Base-by-base conservation (phyloP, 2,888 invertebrate genomes). In the Dasypogon diadema region DNA sequence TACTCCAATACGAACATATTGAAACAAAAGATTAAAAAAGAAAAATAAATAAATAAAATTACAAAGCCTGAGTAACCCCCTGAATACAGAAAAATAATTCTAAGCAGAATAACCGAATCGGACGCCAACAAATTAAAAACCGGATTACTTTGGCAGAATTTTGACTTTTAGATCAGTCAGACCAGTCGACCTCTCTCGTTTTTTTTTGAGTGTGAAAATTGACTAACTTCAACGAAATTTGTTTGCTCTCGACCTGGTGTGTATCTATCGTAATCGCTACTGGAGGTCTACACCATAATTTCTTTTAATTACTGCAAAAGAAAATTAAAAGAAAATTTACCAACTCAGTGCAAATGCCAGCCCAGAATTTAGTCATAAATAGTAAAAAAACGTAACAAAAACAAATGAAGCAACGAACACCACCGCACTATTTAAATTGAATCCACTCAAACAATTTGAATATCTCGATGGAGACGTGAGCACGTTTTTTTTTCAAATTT, bases 61-160 rank as follows among this genome's bases (percentile, higher is more conserved):
- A n/a, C n/a, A n/a, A n/a, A n/a, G n/a, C n/a, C 8, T 30, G 3
- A 30, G 30, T 30, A 30, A 30, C 4, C 30, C 8, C 30, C 8
- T 30, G 4, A 30, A 30, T 30, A n/a, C n/a, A n/a, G n/a, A n/a
- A n/a, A n/a, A 30, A 3, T 30, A 3, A 8, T 8, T 30, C 30
- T 30, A 8, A 30, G 30, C 30, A 30, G 30, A 30, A 30, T 30
- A 30, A 30, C 8, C 30, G 2, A 42, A 42, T 42, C 42, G n/a
- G n/a, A 42, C 42, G 42, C 42, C 42, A 42, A 12, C 8, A 42
- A 12, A 42, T 42, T 42, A 42, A 18, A 60, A 60, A 60, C 60
- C 60, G 60, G 60, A 60, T 60, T 60, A 60, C 2, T 60, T 60
- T 10, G 60, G 21, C 22, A 60, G 60, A 60, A 60, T 60, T 60